Evolutionary conservation across 2,113 vertebrate species (phyloP).

Genomic region (Prionailurus viverrinus): DNA sequence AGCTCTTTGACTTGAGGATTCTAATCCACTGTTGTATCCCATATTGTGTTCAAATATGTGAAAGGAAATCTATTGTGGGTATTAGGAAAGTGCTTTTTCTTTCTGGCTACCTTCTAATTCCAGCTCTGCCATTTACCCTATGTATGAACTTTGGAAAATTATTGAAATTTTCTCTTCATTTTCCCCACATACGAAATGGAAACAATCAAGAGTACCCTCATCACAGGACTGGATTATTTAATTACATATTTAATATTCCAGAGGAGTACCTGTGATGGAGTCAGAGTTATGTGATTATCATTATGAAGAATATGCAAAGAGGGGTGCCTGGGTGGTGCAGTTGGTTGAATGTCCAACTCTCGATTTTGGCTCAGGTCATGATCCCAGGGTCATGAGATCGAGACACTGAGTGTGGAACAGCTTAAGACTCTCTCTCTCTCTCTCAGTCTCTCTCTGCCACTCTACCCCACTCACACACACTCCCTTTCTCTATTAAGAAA

Average conservation of each 20-base stretch:
- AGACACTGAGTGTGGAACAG: too few species aligned
- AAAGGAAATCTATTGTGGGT: neutral
- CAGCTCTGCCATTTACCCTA: neutral
- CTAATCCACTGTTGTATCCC: neutral
- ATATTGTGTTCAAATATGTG: neutral
- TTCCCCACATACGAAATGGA: neutral
- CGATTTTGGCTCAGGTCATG: too few species aligned
- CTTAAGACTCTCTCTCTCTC: too few species aligned
- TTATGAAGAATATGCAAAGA: neutral
- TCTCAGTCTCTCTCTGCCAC: too few species aligned
- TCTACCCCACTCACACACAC: too few species aligned
- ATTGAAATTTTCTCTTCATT: neutral
- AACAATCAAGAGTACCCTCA: neutral
- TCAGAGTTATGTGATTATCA: neutral
- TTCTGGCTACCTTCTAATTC: neutral
- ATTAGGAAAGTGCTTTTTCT: neutral
- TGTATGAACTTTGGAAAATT: neutral
- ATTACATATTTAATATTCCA: neutral
- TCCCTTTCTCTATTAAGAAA: too few species aligned
- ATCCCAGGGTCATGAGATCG: too few species aligned
- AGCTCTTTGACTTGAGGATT: neutral
- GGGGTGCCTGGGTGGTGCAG: too few species aligned
- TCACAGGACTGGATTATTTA: neutral
- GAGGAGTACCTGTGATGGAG: neutral
- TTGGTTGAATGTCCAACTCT: too few species aligned